A percentile compares a stretch with the other conserved stretches of the same genome.
phyloP scores from a whole-genome alignment of 2,113 vertebrate genomes.

The Neolamprologus ventralis region DNA sequence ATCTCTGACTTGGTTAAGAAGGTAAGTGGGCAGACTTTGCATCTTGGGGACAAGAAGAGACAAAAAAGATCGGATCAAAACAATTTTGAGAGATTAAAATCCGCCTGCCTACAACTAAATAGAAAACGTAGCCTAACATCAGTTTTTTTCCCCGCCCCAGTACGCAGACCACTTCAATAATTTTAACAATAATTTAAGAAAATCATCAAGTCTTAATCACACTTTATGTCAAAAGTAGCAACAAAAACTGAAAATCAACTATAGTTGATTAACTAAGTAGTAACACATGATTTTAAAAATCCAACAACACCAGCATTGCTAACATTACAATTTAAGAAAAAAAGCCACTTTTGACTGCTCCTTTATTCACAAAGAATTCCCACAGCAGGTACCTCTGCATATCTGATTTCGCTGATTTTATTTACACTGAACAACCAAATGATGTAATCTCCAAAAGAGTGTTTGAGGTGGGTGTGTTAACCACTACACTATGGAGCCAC shows the following conservation, averaged over 20 bases:
- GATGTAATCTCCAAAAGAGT: neutral
- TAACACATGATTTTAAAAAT: neutral
- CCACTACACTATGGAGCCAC: neutral
- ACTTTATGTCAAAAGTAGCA: neutral
- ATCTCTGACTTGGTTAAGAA: constrained; percentile 99
- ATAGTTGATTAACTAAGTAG: neutral
- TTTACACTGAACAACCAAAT: neutral
- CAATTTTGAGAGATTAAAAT: neutral
- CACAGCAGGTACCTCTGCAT: neutral
- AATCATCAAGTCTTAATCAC: neutral
- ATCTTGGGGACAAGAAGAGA: constrained; percentile 65
- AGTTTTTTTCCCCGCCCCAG: rapidly evolving
- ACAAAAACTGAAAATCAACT: neutral
- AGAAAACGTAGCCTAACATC: neutral
- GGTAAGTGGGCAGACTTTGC: constrained; percentile 97
- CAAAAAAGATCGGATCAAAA: neutral
- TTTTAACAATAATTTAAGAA: neutral
- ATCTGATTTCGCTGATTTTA: neutral
- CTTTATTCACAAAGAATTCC: neutral
- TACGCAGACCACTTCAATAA: neutral
- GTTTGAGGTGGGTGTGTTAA: neutral
- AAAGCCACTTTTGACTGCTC: neutral
- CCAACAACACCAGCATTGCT: neutral
- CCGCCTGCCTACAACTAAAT: neutral
- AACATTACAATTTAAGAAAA: neutral